phyloP scores from a whole-genome alignment of 2,888 invertebrate genomes.

The Ormyrus labotus region DNA sequence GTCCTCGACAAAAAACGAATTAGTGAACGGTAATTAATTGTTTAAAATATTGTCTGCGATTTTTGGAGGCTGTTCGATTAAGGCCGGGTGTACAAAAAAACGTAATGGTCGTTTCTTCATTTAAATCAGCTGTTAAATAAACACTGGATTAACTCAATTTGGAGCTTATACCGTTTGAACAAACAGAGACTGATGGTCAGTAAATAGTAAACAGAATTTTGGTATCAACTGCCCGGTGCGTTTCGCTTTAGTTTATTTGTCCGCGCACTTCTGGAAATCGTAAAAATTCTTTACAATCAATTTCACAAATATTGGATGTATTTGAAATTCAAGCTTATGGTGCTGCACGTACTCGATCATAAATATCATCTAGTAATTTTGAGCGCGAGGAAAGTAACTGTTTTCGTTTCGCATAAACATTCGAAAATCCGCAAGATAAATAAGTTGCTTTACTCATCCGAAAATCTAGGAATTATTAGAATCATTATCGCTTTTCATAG shows the following conservation, averaged over 20 bases:
- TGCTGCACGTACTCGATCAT: background rate
- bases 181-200: conserved; percentile 32
- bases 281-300: conserved; percentile 25
- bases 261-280: background rate
- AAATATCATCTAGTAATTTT: no score
- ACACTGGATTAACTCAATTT: conserved; percentile 29
- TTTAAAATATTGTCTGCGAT: background rate
- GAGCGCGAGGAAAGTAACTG: no score
- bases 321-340: background rate
- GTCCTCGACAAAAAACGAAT: background rate
- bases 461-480: no score
- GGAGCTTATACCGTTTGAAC: conserved; percentile 1
- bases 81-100: background rate
- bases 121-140: conserved; percentile 19
- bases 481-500: no score
- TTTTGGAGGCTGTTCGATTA: background rate
- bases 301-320: conserved; percentile 9
- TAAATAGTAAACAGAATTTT: conserved; percentile 47
- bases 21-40: background rate
- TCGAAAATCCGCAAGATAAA: no score
- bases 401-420: no score
- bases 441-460: no score
- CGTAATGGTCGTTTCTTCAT: background rate
- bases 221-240: conserved; percentile 6
- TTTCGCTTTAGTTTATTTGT: conserved; percentile 6